Base-by-base conservation (phyloP, 2,797 vertebrate species). In the Cephalopachus bancanus region DNA sequence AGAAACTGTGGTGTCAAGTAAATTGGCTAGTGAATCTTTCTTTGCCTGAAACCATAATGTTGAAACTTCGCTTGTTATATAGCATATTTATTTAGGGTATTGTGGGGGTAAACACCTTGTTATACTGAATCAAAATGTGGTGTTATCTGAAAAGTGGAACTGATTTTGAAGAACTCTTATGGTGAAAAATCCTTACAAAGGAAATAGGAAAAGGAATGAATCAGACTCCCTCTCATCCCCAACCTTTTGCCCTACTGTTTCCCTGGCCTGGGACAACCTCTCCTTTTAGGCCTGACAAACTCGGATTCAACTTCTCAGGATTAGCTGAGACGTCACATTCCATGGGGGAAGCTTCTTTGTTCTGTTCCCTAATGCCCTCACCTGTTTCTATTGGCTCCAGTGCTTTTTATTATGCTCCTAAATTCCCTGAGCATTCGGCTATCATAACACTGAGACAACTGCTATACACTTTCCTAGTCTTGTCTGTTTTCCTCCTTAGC, bases 31-130 rank as follows among this genome's bases (percentile, higher is more conserved):
- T 10, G 7, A 65, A 14, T 69, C 78, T 89, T 85, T 69, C 78
- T 89, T 85, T 91, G 81, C 83, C 59, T 88, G 57, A 87, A 96
- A 90, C 30, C 69, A 67, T 51, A 67, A 28, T 64, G 24, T 71
- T 0, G 1, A 93, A 93, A 85, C 57, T 80, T 89, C 7, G 80
- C 65, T 93, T 91, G 37, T 81, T 69, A 51, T 69, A 51, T 55
- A 22, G 44, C 7, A 5, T 72, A 30, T 94, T 71, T 80, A 90
- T 87, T 79, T 80, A 64, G 19, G 76, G 8, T 72, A 10, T 83
- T 53, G 19, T 74, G 74, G 28, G 28, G 8, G 26, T 79, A 28
- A 94, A 60, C 15, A 71, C 33, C n/a, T 49, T 84, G 11, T 22
- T 76, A n/a, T 71, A 71, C 10, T 33, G 44, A 88, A 71, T 44